These are phyloP conservation scores for Columba guinea DNA, from an alignment of 2,797 vertebrate genomes.

Conservation along the genomic window DNA sequence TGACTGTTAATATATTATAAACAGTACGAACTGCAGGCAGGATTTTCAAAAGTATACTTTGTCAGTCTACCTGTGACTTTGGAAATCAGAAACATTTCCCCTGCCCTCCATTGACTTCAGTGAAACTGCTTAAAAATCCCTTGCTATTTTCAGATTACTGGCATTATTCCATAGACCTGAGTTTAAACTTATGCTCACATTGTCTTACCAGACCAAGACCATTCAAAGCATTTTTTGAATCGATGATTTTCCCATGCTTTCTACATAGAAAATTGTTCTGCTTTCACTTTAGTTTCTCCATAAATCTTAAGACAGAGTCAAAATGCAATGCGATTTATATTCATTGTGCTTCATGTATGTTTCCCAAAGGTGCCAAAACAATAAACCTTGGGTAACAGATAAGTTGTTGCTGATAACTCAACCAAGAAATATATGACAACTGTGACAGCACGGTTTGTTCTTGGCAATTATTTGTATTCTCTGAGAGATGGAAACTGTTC, in stretches of 20 bases:
- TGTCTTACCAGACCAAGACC: background rate
- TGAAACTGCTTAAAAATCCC: background rate
- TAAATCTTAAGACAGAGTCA: conserved; percentile 37
- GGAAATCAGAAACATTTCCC: background rate
- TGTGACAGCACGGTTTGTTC: background rate
- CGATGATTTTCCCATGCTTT: conserved; percentile 10
- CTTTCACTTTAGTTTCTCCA: conserved; percentile 20
- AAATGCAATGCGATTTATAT: conserved; percentile 47
- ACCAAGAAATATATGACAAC: conserved; percentile 57
- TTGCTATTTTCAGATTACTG: background rate
- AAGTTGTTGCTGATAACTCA: conserved; percentile 57
- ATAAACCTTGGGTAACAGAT: conserved; percentile 43
- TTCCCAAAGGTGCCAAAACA: conserved; percentile 60
- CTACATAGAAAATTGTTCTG: background rate
- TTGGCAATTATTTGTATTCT: conserved; percentile 53
- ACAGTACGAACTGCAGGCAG: background rate
- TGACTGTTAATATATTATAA: background rate
- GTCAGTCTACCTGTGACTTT: background rate
- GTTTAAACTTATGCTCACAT: background rate
- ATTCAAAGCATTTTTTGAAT: background rate
- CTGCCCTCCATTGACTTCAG: background rate
- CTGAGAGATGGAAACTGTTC: conserved; percentile 32
- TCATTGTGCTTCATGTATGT: background rate
- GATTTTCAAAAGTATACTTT: background rate
- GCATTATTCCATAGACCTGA: background rate